Evolutionary conservation across 1,140 invertebrate species (phyloP), one percentile per base, ranked within the genome.

Genomic region (Thaumatotibia leucotreta): DNA sequence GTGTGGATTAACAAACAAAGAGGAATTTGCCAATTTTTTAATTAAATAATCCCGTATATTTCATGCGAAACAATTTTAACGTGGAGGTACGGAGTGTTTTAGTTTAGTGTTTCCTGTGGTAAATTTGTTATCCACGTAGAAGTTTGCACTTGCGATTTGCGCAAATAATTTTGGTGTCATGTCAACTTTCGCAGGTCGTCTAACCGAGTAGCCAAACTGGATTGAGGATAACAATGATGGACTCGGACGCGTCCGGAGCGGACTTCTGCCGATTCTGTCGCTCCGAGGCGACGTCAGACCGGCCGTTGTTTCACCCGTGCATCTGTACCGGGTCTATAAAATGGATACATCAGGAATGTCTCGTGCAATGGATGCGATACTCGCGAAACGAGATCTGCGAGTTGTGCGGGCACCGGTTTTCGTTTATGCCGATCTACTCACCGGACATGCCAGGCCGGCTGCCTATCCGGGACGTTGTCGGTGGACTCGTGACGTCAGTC

Each of bases 281-380:
- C 68, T 98, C 97, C 70, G 98, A 99, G 85, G 98, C 96, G 33
- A 92, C 95, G 27, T 82, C 86, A 4, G 93, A 93, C 69, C 93
- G 97, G 72, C 97, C 97, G 0, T 91, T 99, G 2, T 99, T 98
- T 86, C 98, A 99, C 92, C 99, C 99, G 0, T 99, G 99, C 91
- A 98, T 99, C 62, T 99, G 99, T 88, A 99, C 98, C 9, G 99
- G 99, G 49, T 99, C 97, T 70, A 99, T 99, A 68, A 99, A 99
- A 92, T 99, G 96, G 93, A 99, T 99, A 52, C 99, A 99, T 90
- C 98, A 99, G 86, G 96, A 97, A 80, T 97, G 96, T 84, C 91
- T 97, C 31, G 94, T 97, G 68, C 96, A 97, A 89, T 97, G 96
- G 96, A 97, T 97, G 95, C 93, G 96, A 65, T 99, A 99, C 88